Conservation (phyloP, 2,888 invertebrate species). For the Encarsia formosa region DNA sequence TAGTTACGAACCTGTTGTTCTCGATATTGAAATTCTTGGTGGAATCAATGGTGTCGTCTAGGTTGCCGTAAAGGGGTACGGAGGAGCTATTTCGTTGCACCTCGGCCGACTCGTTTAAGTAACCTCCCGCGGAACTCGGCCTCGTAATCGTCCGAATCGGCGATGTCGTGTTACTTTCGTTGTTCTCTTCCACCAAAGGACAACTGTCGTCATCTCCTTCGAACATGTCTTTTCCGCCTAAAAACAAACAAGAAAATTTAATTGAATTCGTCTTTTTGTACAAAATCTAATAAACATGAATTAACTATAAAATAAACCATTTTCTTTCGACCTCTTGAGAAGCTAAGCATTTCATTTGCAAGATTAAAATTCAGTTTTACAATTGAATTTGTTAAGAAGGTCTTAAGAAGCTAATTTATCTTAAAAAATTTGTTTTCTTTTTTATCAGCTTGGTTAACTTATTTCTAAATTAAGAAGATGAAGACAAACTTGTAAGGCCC, state of each 20-base stretch:
- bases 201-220: slow-evolving; percentile 67
- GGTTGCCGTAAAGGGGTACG: slow-evolving; percentile 37
- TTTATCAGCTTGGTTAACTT: too few relatives aligned
- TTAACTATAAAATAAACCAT: too few relatives aligned
- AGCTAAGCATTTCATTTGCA: too few relatives aligned
- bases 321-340: too few relatives aligned
- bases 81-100: neutral
- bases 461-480: too few relatives aligned
- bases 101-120: slow-evolving; percentile 61
- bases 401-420: neutral
- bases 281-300: too few relatives aligned
- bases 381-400: too few relatives aligned
- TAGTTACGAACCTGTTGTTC: slow-evolving; percentile 53
- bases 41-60: slow-evolving; percentile 47
- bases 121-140: slow-evolving; percentile 80
- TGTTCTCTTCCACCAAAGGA: slow-evolving; percentile 65
- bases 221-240: slow-evolving; percentile 46
- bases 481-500: slow-evolving; percentile 65
- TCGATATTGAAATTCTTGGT: slow-evolving; percentile 61
- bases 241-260: too few relatives aligned
- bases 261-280: too few relatives aligned
- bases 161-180: slow-evolving; percentile 62
- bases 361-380: neutral
- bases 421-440: too few relatives aligned
- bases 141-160: slow-evolving; percentile 59